Evolutionary conservation across 2,113 vertebrate species (phyloP).

Genomic region (Corythaixoides concolor): DNA sequence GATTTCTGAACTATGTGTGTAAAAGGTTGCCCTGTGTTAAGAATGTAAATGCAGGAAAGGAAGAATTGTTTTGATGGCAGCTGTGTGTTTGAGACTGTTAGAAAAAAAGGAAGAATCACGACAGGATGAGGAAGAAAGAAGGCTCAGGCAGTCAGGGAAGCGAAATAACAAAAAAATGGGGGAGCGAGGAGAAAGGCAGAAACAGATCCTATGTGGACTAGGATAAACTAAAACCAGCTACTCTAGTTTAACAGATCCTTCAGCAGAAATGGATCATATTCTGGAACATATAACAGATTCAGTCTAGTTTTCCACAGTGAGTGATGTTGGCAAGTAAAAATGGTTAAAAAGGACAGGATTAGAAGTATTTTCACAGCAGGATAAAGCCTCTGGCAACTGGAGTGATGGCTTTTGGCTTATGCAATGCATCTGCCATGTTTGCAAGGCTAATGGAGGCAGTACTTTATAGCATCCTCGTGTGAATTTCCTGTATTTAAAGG

Average conservation of each 20-base stretch:
- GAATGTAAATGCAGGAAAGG: constrained; percentile 10
- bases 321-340: background rate
- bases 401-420: background rate
- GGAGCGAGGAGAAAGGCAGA: background rate
- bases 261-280: background rate
- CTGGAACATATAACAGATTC: background rate
- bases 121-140: constrained; percentile 56
- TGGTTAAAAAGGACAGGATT: background rate
- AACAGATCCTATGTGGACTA: background rate
- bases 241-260: background rate
- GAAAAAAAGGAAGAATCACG: constrained; percentile 60
- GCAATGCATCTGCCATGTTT: background rate
- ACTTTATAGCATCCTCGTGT: background rate
- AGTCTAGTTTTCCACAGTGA: background rate
- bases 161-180: background rate
- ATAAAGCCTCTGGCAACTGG: background rate
- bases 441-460: background rate
- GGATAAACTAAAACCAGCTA: background rate
- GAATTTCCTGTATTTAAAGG: background rate
- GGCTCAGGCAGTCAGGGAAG: background rate
- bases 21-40: background rate
- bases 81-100: constrained; percentile 25
- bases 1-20: background rate
- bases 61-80: constrained; percentile 31
- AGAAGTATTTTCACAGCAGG: background rate